Evolutionary conservation across 64 coral and sea anemone genomes (phyloP), one percentile per base, ranked within the genome.

Genomic region (Montipora efflorescens): DNA sequence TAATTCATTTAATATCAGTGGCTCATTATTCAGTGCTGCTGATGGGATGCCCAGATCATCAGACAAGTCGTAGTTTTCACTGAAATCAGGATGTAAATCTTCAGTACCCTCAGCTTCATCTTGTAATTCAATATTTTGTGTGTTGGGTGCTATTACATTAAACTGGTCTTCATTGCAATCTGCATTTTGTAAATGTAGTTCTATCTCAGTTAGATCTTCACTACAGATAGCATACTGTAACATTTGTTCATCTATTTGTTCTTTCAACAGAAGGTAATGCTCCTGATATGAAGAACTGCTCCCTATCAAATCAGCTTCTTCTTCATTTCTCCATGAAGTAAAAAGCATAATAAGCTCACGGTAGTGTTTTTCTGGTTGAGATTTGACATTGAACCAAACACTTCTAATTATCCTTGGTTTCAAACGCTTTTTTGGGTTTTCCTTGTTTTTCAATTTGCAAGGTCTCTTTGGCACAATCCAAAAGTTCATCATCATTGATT

Each of bases 21-120:
- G 86, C 53, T 88, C 86, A 74, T n/a, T n/a, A 49, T 76, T 73
- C 9, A 55, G 52, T 15, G 23, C 67, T 48, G 22, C 86, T 47
- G 86, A 87, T 61, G 59, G 83, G 5, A 87, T 87, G 66, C 83
- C 83, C 44, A 87, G 47, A 73, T 88, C 71, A 88, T 88, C 86
- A 50, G 86, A 88, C n/a, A 88, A 69, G 74, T 88, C 74, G 77
- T 7, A 55, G 9, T 10, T 5, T 55, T 55, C 52, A 55, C 52
- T 55, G 52, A 55, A 55, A 55, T 55, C 52, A 55, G 52, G 0
- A 55, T 55, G 52, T 10, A 55, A 55, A 55, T 55, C 52, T 55
- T 55, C 52, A 55, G 52, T 55, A 55, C 52, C 52, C 6, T 7
- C 52, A 55, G 52, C 52, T 55, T 55, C 52, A 55, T 55, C 52